Evolutionary conservation across 2,888 invertebrate genomes (phyloP).

Genomic region (Synanthedon myopaeformis): DNA sequence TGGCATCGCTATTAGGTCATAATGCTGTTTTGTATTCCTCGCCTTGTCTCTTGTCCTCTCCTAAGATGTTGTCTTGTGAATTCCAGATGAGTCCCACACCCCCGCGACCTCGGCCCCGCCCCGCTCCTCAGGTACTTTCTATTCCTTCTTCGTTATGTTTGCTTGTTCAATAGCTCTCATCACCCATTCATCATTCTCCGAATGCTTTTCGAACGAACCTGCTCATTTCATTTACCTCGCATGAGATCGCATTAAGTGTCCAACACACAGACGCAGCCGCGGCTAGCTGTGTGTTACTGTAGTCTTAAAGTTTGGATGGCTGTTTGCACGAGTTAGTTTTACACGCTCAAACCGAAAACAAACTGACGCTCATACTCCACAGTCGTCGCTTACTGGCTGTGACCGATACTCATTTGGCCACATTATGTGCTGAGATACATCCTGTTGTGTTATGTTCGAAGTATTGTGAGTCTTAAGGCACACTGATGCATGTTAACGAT

Average conservation of each 20-base stretch:
- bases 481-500: too few relatives aligned
- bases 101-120: constrained; percentile 66
- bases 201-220: constrained; percentile 5
- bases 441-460: too few relatives aligned
- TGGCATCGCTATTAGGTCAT: constrained; percentile 14
- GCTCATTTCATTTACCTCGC: neutral
- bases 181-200: constrained; percentile 12
- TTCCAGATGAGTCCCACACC: constrained; percentile 69
- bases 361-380: too few relatives aligned
- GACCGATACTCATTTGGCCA: too few relatives aligned
- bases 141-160: constrained; percentile 27
- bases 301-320: too few relatives aligned
- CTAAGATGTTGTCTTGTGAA: constrained; percentile 65
- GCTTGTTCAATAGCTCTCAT: neutral
- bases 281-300: too few relatives aligned
- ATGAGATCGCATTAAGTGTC: neutral
- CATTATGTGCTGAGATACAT: too few relatives aligned
- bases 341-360: too few relatives aligned
- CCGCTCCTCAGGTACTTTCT: constrained; percentile 65
- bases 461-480: too few relatives aligned
- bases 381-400: too few relatives aligned
- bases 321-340: too few relatives aligned
- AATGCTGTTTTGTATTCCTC: constrained; percentile 31
- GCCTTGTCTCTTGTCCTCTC: constrained; percentile 17
- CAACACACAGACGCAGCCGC: too few relatives aligned